Base-by-base conservation (phyloP, 2,797 vertebrate species). In the Gobionotothen gibberifrons region DNA sequence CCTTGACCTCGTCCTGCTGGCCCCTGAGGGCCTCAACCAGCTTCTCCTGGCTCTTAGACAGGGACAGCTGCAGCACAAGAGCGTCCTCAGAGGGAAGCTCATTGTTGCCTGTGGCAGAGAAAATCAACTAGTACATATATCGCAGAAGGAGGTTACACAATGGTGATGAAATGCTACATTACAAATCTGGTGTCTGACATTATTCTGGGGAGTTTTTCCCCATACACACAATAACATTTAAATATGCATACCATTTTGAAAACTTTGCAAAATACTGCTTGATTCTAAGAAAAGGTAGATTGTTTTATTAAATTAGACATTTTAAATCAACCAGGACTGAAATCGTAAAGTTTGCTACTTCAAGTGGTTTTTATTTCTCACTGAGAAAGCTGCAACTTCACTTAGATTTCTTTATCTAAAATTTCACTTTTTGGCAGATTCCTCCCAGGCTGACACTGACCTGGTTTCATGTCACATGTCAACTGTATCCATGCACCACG, bases 21-120 rank as follows among this genome's bases (percentile, higher is more conserved):
- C 78, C 93, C 83, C 89, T 93, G 60, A 97, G 87, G 75, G 94
- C 94, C 91, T 96, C 95, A 9, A 96, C 92, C 74, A 97, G 92
- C 83, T 94, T 95, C 84, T 97, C 95, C 17, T 97, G 96, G 60
- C 94, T 94, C 89, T 96, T 97, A 0, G 93, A 93, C 69, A 97
- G 86, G 73, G 96, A 94, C 67, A 98, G 90, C 57, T 97, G 96
- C 64, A 97, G 88, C 78, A 97, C 93, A 7, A 97, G 90, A 2
- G 96, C 93, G 60, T 97, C 96, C 84, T 97, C 95, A 16, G 95
- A 95, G 0, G 96, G 95, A 67, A 97, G 93, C 79, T 97, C 96
- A 60, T 97, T 97, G 82, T 90, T 92, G 55, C 95, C 96, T 97
- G 76, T 2, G 36, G 54, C 44, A 69, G 49, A 74, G 22, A 79